Evolutionary conservation across 2,113 vertebrate species (phyloP).

Genomic region (Thryonomys swinderianus): DNA sequence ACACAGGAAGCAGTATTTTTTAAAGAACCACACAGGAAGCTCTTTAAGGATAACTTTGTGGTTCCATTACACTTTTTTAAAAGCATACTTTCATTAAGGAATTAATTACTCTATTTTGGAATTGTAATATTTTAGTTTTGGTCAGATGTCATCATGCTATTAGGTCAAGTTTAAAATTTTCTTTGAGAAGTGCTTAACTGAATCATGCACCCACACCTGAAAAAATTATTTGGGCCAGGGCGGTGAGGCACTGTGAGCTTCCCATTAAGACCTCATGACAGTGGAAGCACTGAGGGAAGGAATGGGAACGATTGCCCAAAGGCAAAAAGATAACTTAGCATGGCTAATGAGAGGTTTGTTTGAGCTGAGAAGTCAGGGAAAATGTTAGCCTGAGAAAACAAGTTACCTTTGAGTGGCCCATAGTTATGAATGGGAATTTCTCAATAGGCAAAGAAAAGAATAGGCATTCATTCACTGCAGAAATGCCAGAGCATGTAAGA

Average conservation of each 20-base stretch:
- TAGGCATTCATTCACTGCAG: background rate
- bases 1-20: background rate
- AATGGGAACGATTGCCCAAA: background rate
- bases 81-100: background rate
- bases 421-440: background rate
- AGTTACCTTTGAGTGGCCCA: background rate
- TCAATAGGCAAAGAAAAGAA: background rate
- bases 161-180: background rate
- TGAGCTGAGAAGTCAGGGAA: background rate
- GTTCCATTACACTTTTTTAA: background rate
- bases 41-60: background rate
- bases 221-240: background rate
- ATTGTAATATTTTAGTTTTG: background rate
- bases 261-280: background rate
- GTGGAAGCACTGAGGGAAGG: background rate
- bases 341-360: background rate
- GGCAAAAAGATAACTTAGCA: background rate
- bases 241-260: background rate
- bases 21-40: background rate
- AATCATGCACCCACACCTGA: no score
- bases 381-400: background rate
- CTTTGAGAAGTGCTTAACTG: no score
- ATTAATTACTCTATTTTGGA: background rate
- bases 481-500: no score
- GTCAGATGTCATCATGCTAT: background rate